Evolutionary conservation across 2,113 vertebrate genomes (phyloP).

Genomic region (Dinomys branickii): DNA sequence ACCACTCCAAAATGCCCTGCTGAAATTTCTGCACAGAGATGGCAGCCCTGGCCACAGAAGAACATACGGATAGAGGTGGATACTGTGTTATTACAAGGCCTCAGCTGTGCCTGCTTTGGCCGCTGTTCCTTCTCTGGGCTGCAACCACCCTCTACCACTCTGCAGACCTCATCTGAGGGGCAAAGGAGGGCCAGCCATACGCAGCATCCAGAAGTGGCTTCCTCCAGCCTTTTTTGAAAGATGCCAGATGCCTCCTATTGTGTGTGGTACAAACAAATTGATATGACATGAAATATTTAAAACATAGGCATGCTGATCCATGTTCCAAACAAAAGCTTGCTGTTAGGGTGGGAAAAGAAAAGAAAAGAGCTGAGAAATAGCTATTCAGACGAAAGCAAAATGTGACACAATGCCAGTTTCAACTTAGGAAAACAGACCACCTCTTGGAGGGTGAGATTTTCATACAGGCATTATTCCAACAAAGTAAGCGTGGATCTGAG

Average conservation of each 20-base stretch:
- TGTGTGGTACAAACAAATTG: neutral
- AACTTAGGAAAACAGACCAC: slow-evolving; percentile 56
- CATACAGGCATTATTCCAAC: neutral
- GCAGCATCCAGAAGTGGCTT: neutral
- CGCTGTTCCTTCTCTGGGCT: neutral
- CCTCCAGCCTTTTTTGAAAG: slow-evolving; percentile 40
- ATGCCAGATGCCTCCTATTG: neutral
- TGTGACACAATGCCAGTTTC: slow-evolving; percentile 44
- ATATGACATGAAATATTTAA: slow-evolving; percentile 54
- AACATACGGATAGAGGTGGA: neutral
- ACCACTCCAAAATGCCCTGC: neutral
- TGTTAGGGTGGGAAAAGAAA: neutral
- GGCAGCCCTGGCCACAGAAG: neutral
- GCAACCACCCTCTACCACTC: neutral
- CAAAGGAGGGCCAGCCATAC: neutral
- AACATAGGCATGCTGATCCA: neutral
- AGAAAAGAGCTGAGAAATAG: slow-evolving; percentile 29
- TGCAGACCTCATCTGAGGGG: rapidly evolving
- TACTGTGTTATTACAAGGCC: neutral
- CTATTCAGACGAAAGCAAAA: slow-evolving; percentile 52
- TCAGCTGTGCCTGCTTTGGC: neutral
- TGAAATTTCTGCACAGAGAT: neutral
- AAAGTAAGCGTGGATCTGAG: neutral
- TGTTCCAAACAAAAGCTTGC: slow-evolving; percentile 11
- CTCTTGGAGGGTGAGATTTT: slow-evolving; percentile 49